Evolutionary conservation across 1,140 invertebrate species (phyloP).

Genomic region (Lepidurus packardi): DNA sequence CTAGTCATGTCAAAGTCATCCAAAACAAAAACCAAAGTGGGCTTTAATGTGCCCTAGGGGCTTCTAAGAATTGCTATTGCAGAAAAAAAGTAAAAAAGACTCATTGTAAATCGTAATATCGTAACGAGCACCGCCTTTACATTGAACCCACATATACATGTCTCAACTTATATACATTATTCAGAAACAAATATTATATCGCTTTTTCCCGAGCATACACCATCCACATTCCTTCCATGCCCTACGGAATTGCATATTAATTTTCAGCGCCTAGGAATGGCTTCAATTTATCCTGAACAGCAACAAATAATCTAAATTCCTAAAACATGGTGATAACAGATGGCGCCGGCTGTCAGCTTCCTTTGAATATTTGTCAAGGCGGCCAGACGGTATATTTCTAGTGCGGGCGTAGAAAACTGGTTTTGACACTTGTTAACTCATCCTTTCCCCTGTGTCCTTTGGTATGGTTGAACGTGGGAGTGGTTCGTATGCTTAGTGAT

Average conservation of each 20-base stretch:
- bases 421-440: constrained; percentile 22
- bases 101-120: not conserved
- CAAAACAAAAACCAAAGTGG: not conserved
- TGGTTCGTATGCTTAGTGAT: not conserved
- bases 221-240: too few species aligned
- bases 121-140: not conserved
- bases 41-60: not conserved
- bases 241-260: too few species aligned
- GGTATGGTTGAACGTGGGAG: constrained; percentile 3
- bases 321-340: not conserved
- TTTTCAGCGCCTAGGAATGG: too few species aligned
- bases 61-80: too few species aligned
- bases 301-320: not conserved
- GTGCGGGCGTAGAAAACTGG: constrained; percentile 16
- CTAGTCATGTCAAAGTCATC: constrained; percentile 5
- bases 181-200: not conserved
- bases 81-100: not conserved
- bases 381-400: not conserved
- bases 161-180: not conserved
- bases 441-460: constrained; percentile 11
- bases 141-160: not conserved
- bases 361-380: not conserved
- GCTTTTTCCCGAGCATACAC: too few species aligned
- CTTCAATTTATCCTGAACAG: not conserved
- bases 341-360: not conserved